Conservation (phyloP, 2,113 vertebrate genomes). For the Zosterops lateralis region DNA sequence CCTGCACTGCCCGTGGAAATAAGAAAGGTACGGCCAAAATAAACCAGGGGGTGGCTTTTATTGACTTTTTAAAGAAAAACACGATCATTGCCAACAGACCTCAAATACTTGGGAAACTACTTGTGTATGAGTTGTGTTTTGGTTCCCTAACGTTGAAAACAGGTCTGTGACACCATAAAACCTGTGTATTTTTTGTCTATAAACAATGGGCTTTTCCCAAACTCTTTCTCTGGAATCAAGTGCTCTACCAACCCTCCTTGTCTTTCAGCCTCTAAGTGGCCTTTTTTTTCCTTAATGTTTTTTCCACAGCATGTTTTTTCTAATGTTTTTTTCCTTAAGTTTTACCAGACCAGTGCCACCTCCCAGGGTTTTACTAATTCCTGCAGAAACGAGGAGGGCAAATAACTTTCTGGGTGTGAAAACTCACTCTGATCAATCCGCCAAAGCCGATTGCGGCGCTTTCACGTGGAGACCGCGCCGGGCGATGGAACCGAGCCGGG, state of each 20-base stretch:
- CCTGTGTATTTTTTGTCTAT: neutral
- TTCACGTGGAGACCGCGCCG: accelerated
- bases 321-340: neutral
- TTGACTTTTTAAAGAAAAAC: neutral
- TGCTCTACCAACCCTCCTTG: neutral
- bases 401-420: neutral
- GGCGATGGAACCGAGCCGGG: neutral
- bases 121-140: neutral
- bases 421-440: neutral
- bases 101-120: neutral
- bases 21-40: neutral
- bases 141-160: neutral
- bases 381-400: neutral
- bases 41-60: neutral
- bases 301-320: neutral
- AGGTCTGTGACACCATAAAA: neutral
- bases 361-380: neutral
- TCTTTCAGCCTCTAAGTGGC: neutral
- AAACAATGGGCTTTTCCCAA: neutral
- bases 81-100: neutral
- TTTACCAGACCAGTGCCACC: neutral
- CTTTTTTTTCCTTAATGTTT: neutral
- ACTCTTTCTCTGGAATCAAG: too few species aligned
- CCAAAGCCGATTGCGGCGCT: accelerated
- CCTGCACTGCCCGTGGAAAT: neutral